These are phyloP conservation scores for Cichladusa arquata DNA, from an alignment of 2,113 vertebrate genomes.

Conservation along the genomic window DNA sequence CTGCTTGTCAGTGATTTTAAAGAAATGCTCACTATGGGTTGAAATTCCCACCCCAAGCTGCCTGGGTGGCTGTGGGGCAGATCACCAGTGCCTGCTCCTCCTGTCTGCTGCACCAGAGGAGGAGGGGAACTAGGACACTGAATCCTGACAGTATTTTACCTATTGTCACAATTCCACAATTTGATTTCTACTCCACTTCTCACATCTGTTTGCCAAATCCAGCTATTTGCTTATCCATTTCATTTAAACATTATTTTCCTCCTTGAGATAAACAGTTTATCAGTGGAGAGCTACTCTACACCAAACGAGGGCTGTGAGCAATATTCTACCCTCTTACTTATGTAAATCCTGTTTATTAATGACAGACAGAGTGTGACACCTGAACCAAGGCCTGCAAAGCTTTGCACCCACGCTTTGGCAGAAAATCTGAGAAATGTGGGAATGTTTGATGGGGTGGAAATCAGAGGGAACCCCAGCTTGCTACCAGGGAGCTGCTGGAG, in stretches of 20 bases:
- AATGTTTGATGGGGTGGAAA: not conserved
- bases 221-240: conserved; percentile 6
- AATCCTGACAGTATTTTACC: not conserved
- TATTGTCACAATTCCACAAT: not conserved
- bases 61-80: not conserved
- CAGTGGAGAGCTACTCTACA: conserved; percentile 33
- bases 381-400: not conserved
- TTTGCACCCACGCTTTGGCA: not conserved
- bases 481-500: not conserved
- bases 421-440: not conserved
- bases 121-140: not conserved
- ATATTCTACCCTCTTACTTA: conserved; percentile 44
- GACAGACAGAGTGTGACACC: not conserved
- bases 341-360: conserved; percentile 16
- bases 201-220: conserved; percentile 2
- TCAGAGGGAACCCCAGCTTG: not conserved
- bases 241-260: conserved; percentile 8
- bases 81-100: not conserved
- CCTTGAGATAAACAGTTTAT: not conserved
- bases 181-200: not conserved
- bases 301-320: not conserved
- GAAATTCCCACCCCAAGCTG: not conserved
- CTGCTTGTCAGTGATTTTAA: not conserved
- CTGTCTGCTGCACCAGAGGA: not conserved
- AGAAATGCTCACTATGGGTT: not conserved